Evolutionary conservation across 1,140 invertebrate species (phyloP), one percentile per base, ranked within the genome.

Genomic region (Zophobas atratus): DNA sequence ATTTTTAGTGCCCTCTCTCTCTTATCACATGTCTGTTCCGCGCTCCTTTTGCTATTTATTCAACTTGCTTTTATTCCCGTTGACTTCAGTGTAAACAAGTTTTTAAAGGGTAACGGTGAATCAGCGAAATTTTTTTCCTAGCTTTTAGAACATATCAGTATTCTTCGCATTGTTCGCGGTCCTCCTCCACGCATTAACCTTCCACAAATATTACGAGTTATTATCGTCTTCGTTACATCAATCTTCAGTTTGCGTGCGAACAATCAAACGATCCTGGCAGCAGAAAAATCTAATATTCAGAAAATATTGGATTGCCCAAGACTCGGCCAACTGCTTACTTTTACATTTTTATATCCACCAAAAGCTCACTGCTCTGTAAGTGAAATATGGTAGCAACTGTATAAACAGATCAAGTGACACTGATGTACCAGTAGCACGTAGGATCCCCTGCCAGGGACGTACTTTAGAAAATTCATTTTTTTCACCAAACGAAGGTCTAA

Each of bases 1-100:
- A 72, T 67, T 67, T 67, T 67, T 67, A 67, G 60, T 67, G 43
- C 60, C 43, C 57, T 39, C 55, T 39, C 60, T 67, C 57, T 39
- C 55, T 39, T 38, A 39, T 63, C 57, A 39, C 57, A 41, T 63
- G 57, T 67, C 60, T 46, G 60, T 57, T 57, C 55, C 20, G 4
- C 49, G 49, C 20, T 5, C 49, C 20, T 51, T 20, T n/a, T 51
- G 20, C 55, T 46, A 67, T 67, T 67, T 67, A 67, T 67, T 67
- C 60, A 51, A 32, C 60, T 41, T 38, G 60, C 60, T 67, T 67
- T 67, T 63, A 63, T 63, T 63, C 57, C 38, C n/a, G 49, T 0
- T 20, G 49, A 51, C 49, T 63, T 63, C 57, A 33, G 39, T 67
- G 60, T 67, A 67, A 67, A 67, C 60, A 67, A 67, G 60, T 67